These are phyloP conservation scores for Cosmopolites sordidus DNA, from an alignment of 2,888 invertebrate species.

Conservation along the genomic window DNA sequence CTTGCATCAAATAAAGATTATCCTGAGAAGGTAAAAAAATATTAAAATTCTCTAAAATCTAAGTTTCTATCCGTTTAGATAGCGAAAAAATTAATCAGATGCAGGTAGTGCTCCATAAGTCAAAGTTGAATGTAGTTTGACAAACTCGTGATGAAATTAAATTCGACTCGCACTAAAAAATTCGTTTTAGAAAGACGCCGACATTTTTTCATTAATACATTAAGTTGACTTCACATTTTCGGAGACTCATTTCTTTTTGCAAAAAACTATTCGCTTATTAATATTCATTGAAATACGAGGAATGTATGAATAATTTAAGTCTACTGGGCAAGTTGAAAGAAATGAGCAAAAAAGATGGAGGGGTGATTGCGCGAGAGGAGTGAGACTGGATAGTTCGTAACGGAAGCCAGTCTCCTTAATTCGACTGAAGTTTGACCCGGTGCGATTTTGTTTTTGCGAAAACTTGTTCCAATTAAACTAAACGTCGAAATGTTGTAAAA, in stretches of 20 bases:
- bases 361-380: no score
- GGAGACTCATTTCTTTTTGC: slow-evolving; percentile 2
- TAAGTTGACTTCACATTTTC: slow-evolving; percentile 17
- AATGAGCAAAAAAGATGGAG: no score
- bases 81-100: no score
- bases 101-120: no score
- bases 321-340: no score
- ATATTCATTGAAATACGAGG: slow-evolving; percentile 18
- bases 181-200: background rate
- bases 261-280: slow-evolving; percentile 15
- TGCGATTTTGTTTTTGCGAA: background rate
- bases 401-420: slow-evolving; percentile 2
- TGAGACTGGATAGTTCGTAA: background rate
- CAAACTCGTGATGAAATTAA: background rate
- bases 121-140: no score
- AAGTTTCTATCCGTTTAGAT: no score
- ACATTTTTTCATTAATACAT: slow-evolving; percentile 21
- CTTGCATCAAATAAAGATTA: no score
- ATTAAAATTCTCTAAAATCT: no score
- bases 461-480: background rate
- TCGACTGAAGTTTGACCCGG: slow-evolving; percentile 2
- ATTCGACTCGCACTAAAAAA: background rate
- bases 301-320: no score
- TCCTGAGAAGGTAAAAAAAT: no score
- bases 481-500: background rate